Evolutionary conservation across 2,797 vertebrate genomes (phyloP), one percentile per base, ranked within the genome.

Genomic region (Cyclopterus lumpus): DNA sequence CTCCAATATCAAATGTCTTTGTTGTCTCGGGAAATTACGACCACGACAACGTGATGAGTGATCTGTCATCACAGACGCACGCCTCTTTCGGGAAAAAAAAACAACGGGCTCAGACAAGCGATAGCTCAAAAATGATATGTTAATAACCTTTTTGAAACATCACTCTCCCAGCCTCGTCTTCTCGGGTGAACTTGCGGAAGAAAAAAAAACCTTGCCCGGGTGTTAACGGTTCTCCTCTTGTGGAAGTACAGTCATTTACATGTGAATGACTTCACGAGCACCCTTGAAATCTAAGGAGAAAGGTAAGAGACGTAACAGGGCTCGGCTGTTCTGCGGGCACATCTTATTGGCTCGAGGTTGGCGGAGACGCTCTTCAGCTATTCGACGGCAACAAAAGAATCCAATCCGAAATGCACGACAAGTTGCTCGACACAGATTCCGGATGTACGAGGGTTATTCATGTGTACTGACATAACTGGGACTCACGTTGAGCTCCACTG

Each of bases 391-490:
- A 90, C 80, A 90, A 88, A 89, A 81, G 86, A 81, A 83, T 86
- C 66, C 70, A 66, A 67, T 84, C 73, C 71, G 82, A 81, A 80
- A 88, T 71, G 69, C 75, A 67, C 83, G 89, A 84, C 83, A 87
- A 88, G 85, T 80, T 85, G 81, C 74, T 54, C 79, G 62, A 75
- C 79, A 75, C 20, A 55, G 57, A 34, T 80, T 76, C 48, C 67
- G 74, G 84, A 84, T 81, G 67, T 83, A 88, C 85, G 77, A 80
- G 74, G 82, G 84, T 88, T 87, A 79, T 75, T 80, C 86, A 91
- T 90, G 83, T 87, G 82, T 88, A 80, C 87, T 79, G 89, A 93
- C 90, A 86, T 84, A 91, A 89, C 87, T 89, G 81, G 83, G 84
- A 91, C 84, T 89, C 83, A 55, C 71, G 83, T 60, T 71, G 73